Evolutionary conservation across 2,113 vertebrate genomes (phyloP).

Genomic region (Malaclemys terrapin): DNA sequence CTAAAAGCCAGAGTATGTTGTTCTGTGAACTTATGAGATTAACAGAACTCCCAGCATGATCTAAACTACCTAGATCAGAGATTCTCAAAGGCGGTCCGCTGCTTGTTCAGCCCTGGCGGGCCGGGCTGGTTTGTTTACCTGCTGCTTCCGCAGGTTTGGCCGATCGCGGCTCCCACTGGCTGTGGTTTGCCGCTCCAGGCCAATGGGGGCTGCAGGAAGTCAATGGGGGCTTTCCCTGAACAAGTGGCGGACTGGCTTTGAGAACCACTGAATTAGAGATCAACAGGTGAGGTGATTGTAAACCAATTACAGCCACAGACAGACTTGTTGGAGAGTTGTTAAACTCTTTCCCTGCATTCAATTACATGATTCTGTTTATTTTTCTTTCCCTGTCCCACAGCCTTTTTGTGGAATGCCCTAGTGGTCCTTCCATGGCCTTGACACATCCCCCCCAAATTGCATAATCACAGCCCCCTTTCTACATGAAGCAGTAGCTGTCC

Average conservation of each 20-base stretch:
- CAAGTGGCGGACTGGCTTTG: no score
- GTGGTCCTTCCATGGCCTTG: rapidly evolving
- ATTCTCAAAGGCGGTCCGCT: no score
- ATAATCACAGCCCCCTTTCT: neutral
- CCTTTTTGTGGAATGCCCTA: neutral
- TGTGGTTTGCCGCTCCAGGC: no score
- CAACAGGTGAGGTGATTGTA: neutral
- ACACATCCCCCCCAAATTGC: neutral
- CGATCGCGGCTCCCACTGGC: no score
- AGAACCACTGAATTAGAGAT: no score
- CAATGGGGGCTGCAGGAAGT: no score
- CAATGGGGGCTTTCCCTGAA: no score
- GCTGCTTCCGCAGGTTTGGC: no score
- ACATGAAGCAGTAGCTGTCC: neutral
- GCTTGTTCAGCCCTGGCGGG: no score
- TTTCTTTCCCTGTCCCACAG: neutral
- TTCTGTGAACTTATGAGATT: neutral
- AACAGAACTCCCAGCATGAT: neutral
- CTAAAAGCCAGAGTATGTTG: neutral
- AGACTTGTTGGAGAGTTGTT: neutral
- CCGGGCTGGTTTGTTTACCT: no score
- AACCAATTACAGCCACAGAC: neutral
- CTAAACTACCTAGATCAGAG: neutral
- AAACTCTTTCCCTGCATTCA: neutral
- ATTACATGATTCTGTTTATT: neutral